A percentile compares a stretch with the other conserved stretches of the same genome.
phyloP scores from a whole-genome alignment of 2,797 vertebrate species.

The Alauda arvensis region DNA sequence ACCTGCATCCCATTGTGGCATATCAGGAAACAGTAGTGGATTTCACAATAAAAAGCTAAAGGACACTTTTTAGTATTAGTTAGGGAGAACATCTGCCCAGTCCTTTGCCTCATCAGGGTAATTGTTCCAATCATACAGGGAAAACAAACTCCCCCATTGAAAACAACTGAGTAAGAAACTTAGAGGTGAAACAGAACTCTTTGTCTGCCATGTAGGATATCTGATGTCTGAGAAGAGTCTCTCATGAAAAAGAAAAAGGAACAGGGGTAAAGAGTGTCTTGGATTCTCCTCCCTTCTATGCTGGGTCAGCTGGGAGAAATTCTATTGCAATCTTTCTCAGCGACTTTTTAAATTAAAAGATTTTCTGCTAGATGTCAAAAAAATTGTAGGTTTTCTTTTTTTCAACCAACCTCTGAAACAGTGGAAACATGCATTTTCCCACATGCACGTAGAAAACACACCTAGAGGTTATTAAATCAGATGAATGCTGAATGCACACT shows the following conservation, averaged over 20 bases:
- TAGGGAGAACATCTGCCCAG: slow-evolving; percentile 58
- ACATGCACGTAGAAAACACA: background rate
- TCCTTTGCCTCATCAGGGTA: slow-evolving; percentile 14
- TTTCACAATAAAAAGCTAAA: slow-evolving; percentile 45
- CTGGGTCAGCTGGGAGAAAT: background rate
- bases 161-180: slow-evolving; percentile 24
- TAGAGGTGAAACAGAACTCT: background rate
- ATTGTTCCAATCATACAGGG: slow-evolving; percentile 38
- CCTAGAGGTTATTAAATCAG: background rate
- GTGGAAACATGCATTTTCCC: background rate
- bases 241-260: background rate
- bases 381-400: background rate
- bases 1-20: background rate
- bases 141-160: slow-evolving; percentile 18
- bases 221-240: background rate
- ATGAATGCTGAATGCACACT: background rate
- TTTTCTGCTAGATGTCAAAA: background rate
- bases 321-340: background rate
- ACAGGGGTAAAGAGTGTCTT: background rate
- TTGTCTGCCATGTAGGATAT: background rate
- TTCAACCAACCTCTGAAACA: background rate
- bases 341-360: background rate
- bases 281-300: background rate
- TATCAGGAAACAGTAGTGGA: background rate
- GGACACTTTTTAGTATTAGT: slow-evolving; percentile 49